Evolutionary conservation across 92 coral and sea anemone species (phyloP), one percentile per base, ranked within the genome.

Genomic region (Bergia sp.): DNA sequence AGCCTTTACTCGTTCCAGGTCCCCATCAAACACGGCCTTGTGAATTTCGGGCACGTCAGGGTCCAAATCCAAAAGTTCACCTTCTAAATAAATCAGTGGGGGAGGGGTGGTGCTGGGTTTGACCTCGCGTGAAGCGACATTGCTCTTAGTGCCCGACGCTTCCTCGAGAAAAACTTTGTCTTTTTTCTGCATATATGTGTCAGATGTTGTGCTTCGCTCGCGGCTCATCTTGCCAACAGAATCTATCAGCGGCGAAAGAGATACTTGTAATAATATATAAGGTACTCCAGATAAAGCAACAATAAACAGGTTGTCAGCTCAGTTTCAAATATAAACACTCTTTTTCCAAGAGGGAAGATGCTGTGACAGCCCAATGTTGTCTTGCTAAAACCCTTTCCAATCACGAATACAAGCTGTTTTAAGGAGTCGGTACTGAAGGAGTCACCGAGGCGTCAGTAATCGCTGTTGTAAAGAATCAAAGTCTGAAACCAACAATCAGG

Each of bases 11-110:
- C 87, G 87, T 47, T 84, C 78, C 66, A 84, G 78, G 61, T 84
- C 87, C 23, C 87, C 87, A 0, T 84, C 79, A 84, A 84, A 84
- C 64, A 84, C 87, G 41, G 87, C 87, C 75, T 45, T 84, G 78
- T 84, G 87, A 69, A 84, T 84, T 75, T 84, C 87, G 41, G 87
- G 78, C 9, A 71, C 21, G 39, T 84, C 87, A 15, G 78, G 87
- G 74, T 84, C 87, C 36, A 84, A 73, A 45, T 84, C 74, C n/a
- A 84, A 84, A 7, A 84, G 38, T 29, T 84, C 87, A 8, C 87
- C 87, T 47, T 84, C 87, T 6, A 84, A 71, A 8, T 84, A 84
- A 8, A 84, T 84, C 79, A 84, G 67, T 45, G 87, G 87, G 77
- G 65, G 87, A 41, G 87, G 78, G 66, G 78, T 37, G 43, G 41